Conservation (phyloP, 64 coral and sea anemone species). For the Catalaphyllia jardinei region DNA sequence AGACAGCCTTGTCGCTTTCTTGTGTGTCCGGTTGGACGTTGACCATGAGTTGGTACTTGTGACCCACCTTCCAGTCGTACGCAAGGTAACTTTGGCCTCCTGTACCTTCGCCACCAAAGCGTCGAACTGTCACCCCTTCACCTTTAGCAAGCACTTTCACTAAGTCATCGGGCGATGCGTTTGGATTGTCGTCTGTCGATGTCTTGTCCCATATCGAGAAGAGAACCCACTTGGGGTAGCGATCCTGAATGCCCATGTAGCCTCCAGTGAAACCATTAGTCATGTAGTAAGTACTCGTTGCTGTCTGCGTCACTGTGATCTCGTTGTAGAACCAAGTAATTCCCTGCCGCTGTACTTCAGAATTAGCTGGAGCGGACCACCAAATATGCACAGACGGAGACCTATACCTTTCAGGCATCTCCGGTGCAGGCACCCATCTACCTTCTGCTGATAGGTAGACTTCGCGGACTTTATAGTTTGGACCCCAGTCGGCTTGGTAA, state of each 20-base stretch:
- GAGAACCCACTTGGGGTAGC: constrained; percentile 43
- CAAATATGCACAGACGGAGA: constrained; percentile 44
- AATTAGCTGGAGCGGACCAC: constrained; percentile 41
- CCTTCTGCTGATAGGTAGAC: constrained; percentile 9
- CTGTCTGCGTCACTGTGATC: constrained; percentile 8
- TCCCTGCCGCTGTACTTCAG: constrained; percentile 26
- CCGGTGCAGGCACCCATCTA: background rate
- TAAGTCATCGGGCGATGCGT: constrained; percentile 28
- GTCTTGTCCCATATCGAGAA: constrained; percentile 60
- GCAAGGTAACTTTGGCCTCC: constrained; percentile 31
- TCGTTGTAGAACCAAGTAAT: constrained; percentile 52
- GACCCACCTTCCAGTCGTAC: constrained; percentile 47
- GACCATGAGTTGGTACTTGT: constrained; percentile 42
- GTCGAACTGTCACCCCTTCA: constrained; percentile 24
- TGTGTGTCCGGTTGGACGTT: constrained; percentile 32
- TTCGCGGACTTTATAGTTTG: constrained; percentile 35
- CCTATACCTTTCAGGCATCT: background rate
- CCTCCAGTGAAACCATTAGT: constrained; percentile 49
- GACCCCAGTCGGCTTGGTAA: constrained; percentile 45
- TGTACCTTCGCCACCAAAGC: constrained; percentile 50
- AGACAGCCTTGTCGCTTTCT: constrained; percentile 50
- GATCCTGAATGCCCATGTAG: constrained; percentile 54
- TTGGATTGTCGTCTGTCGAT: constrained; percentile 43
- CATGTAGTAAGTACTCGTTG: constrained; percentile 30
- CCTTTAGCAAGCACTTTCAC: constrained; percentile 44